Percentiles rank a stretch among this genome's conserved stretches.
Conservation (phyloP, 2,888 invertebrate genomes). For the Volucella inflata region DNA sequence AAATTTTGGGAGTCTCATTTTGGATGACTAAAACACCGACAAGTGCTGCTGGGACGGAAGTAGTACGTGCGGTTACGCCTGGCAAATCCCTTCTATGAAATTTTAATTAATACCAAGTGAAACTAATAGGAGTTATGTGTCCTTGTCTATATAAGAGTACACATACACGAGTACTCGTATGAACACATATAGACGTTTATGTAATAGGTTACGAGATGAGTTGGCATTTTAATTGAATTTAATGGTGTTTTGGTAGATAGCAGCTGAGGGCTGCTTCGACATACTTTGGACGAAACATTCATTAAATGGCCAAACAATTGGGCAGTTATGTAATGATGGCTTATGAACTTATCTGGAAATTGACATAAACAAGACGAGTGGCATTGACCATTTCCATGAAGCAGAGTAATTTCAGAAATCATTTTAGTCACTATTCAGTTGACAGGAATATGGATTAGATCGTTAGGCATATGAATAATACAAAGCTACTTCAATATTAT, state of each 20-base stretch:
- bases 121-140: constrained; percentile 47
- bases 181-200: constrained; percentile 12
- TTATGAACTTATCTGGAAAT: no score
- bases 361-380: no score
- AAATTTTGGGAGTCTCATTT: constrained; percentile 35
- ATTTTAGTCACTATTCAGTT: no score
- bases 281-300: background rate
- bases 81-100: constrained; percentile 59
- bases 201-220: constrained; percentile 32
- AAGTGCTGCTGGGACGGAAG: background rate
- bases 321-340: no score
- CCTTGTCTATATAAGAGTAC: background rate
- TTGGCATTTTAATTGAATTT: constrained; percentile 57
- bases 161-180: background rate
- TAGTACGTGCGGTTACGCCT: constrained; percentile 31
- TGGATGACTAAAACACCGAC: constrained; percentile 25
- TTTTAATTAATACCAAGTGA: constrained; percentile 60
- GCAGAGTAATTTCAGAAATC: no score
- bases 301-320: no score
- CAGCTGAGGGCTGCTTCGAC: background rate
- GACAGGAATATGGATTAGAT: no score
- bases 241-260: constrained; percentile 22
- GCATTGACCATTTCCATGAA: no score
- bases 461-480: no score
- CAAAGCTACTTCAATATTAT: no score